Conservation (phyloP, 2,113 vertebrate species). For the Columba livia region DNA sequence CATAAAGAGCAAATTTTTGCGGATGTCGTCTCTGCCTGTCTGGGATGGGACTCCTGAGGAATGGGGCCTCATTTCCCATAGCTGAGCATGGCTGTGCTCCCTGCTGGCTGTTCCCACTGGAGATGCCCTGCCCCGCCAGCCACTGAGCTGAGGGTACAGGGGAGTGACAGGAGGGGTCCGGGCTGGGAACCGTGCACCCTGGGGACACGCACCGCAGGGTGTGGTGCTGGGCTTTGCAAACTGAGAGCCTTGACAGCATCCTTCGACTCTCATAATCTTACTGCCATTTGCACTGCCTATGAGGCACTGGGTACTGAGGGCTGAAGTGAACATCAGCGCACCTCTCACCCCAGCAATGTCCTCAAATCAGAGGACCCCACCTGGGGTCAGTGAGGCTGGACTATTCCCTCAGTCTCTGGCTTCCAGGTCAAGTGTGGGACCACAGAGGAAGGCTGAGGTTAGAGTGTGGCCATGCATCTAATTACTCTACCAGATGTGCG, state of each 20-base stretch:
- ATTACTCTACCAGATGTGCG: constrained; percentile 20
- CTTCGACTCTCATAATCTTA: not conserved
- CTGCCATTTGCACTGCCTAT: not conserved
- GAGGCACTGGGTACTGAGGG: not conserved
- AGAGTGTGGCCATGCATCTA: not conserved
- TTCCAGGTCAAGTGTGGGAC: not conserved
- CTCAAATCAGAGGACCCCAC: not conserved
- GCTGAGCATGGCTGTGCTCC: not conserved
- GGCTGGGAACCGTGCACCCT: not conserved
- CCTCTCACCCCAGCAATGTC: not conserved
- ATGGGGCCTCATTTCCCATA: not conserved
- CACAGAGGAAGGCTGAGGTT: constrained; percentile 39
- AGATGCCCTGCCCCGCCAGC: not conserved
- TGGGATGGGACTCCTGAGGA: not conserved
- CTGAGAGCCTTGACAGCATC: not conserved
- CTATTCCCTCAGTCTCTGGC: not conserved
- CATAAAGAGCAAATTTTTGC: not conserved
- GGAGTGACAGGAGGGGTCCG: accelerated
- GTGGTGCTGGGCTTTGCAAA: not conserved
- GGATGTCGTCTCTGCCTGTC: not conserved
- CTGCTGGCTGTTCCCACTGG: accelerated
- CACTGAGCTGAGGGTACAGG: not conserved
- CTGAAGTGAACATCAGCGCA: not conserved
- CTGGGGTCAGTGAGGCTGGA: not conserved
- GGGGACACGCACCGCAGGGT: accelerated